phyloP scores from a whole-genome alignment of 2,113 vertebrate species.

The Myanophis thanlyinensis region DNA sequence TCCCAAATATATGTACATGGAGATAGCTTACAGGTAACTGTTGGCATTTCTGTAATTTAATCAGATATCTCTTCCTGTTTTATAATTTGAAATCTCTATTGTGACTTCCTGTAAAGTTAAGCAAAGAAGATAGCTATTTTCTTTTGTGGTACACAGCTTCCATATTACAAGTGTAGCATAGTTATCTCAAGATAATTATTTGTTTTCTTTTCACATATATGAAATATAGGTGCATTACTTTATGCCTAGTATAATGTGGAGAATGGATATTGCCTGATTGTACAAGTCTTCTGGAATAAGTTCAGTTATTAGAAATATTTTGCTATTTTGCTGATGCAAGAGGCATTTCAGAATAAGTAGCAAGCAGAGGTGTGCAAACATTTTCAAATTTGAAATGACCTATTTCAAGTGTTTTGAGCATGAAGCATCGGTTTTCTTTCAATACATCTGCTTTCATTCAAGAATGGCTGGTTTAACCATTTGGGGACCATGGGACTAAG shows the following conservation, averaged over 20 bases:
- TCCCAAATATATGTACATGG: slow-evolving; percentile 93
- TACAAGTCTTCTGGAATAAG: neutral
- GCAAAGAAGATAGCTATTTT: accelerated
- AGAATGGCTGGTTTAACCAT: neutral
- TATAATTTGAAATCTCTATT: neutral
- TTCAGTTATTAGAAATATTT: neutral
- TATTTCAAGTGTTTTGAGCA: neutral
- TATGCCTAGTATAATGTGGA: neutral
- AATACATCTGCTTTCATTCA: neutral
- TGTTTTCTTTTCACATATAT: neutral
- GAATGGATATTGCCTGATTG: neutral
- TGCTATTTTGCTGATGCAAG: neutral
- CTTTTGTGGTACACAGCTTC: neutral
- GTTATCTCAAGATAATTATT: neutral
- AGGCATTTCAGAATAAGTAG: neutral
- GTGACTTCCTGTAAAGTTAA: neutral
- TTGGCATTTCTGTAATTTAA: neutral
- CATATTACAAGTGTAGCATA: neutral
- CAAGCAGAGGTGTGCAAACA: neutral
- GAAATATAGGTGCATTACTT: neutral
- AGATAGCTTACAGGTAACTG: slow-evolving; percentile 90
- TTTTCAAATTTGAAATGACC: neutral
- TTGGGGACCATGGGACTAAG: neutral
- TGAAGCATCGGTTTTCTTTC: neutral
- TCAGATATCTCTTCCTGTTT: neutral